These are phyloP conservation scores for Desmodus rotundus DNA, from an alignment of 2,113 vertebrate genomes.

Conservation along the genomic window DNA sequence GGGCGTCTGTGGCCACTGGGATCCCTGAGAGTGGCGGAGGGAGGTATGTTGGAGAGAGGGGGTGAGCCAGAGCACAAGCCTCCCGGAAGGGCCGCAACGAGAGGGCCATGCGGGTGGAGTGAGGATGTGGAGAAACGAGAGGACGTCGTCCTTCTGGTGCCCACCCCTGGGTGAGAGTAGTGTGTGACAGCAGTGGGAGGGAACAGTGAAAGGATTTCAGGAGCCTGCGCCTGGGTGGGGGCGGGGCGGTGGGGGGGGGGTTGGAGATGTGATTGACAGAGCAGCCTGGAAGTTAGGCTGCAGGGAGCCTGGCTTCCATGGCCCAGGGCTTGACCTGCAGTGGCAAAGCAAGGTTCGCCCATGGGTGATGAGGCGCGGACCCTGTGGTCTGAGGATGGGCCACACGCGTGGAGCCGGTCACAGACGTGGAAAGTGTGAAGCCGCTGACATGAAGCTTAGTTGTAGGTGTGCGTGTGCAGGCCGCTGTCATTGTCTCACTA, in stretches of 20 bases:
- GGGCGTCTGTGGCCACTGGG: neutral
- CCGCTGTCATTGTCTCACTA: neutral
- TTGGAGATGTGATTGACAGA: neutral
- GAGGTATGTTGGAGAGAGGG: neutral
- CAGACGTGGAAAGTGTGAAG: neutral
- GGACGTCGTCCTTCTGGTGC: neutral
- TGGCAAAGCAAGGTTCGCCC: neutral
- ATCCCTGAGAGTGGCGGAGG: neutral
- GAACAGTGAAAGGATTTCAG: neutral
- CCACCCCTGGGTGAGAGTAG: too few relatives aligned
- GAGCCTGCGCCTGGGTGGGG: too few relatives aligned
- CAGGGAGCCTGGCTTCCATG: neutral
- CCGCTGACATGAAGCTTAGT: neutral
- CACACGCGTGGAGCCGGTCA: neutral
- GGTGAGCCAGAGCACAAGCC: neutral
- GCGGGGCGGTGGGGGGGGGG: accelerated
- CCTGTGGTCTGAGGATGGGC: neutral
- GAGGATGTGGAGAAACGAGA: neutral
- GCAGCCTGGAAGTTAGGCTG: neutral
- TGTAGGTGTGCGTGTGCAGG: accelerated
- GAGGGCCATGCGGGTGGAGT: neutral
- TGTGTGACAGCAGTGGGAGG: too few relatives aligned
- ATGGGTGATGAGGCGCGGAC: accelerated
- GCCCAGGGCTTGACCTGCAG: neutral
- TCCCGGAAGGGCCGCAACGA: neutral